A percentile compares a stretch with the other conserved stretches of the same genome.
Evolutionary conservation across 1,140 invertebrate species (phyloP).

Genomic region (Apis cerana): DNA sequence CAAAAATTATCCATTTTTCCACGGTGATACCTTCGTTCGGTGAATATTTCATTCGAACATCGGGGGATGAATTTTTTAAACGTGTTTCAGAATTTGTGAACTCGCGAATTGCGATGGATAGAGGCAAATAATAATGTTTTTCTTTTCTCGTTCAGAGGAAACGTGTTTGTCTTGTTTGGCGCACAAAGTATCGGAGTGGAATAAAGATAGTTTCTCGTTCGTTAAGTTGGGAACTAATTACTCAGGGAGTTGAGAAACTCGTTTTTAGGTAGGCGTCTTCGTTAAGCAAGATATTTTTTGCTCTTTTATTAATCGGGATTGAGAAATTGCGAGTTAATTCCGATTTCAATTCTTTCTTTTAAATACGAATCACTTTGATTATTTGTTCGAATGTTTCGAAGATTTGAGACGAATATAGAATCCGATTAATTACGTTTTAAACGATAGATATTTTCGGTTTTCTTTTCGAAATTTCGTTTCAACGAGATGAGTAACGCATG

Average conservation of each 20-base stretch:
- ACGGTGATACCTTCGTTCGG: neutral
- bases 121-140: neutral
- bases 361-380: no score
- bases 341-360: neutral
- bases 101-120: neutral
- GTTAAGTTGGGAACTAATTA: constrained; percentile 35
- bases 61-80: no score
- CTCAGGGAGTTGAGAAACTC: neutral
- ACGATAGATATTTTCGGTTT: no score
- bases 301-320: neutral
- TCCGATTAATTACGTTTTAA: no score
- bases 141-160: neutral
- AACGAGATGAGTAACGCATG: no score
- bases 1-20: constrained; percentile 34
- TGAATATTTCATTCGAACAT: no score
- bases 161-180: neutral
- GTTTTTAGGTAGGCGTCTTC: constrained; percentile 1
- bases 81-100: no score
- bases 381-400: no score
- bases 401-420: no score
- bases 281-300: neutral
- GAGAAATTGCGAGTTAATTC: constrained; percentile 19
- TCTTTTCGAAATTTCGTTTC: no score
- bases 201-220: neutral
- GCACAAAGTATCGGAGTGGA: neutral